Conservation (phyloP, 2,888 invertebrate genomes). For the Rotaria sp. region DNA sequence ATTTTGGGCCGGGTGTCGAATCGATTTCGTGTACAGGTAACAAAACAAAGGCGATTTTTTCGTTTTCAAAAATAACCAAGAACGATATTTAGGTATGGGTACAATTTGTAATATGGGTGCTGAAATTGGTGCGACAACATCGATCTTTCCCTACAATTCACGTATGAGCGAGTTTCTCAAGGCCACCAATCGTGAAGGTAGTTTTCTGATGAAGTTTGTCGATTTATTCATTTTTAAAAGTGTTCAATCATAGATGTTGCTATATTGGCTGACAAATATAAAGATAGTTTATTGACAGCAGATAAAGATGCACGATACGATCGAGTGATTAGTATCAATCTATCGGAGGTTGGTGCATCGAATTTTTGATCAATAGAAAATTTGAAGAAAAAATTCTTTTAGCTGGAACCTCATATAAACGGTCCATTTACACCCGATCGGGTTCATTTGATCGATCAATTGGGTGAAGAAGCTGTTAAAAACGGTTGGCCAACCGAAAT, state of each 20-base stretch:
- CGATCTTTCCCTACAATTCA: constrained; percentile 87
- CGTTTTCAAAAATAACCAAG: too few relatives aligned
- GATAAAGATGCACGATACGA: constrained; percentile 66
- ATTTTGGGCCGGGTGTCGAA: constrained; percentile 91
- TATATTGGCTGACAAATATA: constrained; percentile 67
- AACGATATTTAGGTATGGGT: constrained; percentile 65
- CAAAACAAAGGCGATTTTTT: too few relatives aligned
- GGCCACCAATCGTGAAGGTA: constrained; percentile 64
- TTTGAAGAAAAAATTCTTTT: constrained; percentile 13
- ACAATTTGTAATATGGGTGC: constrained; percentile 99
- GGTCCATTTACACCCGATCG: constrained; percentile 98
- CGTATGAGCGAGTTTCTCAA: constrained; percentile 86
- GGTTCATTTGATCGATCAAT: constrained; percentile 84
- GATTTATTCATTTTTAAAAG: not conserved
- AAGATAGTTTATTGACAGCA: constrained; percentile 59
- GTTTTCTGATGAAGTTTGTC: not conserved
- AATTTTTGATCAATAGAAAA: too few relatives aligned
- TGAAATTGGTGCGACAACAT: constrained; percentile 97
- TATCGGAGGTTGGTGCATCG: constrained; percentile 61
- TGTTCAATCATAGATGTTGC: constrained; percentile 62
- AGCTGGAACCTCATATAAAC: constrained; percentile 90
- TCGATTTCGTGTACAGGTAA: constrained; percentile 93
- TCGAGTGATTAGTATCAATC: constrained; percentile 77
- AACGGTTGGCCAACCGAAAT: constrained; percentile 72
- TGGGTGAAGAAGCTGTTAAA: constrained; percentile 78